Conservation (phyloP, 2,888 invertebrate species). For the Emesis russula region DNA sequence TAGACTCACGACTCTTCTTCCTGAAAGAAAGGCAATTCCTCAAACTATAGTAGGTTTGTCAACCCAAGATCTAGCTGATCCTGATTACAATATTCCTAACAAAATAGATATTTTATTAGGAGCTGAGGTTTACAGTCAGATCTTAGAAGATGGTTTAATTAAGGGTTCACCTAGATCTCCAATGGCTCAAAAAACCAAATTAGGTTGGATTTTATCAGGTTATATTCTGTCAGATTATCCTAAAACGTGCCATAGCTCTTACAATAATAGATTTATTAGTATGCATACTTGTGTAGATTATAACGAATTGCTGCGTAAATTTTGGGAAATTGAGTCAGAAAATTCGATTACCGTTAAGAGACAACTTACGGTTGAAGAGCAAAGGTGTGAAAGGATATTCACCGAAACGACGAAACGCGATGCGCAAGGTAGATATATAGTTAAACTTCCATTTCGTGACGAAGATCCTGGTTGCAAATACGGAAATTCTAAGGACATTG, state of each 20-base stretch:
- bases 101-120: conserved; percentile 23
- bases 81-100: conserved; percentile 1
- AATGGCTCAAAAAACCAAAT: conserved; percentile 77
- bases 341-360: conserved; percentile 16
- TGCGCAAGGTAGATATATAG: conserved; percentile 43
- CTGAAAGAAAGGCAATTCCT: conserved; percentile 7
- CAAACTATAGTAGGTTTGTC: neutral
- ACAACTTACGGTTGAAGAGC: conserved; percentile 46
- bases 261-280: conserved; percentile 17
- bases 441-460: neutral
- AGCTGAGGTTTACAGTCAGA: conserved; percentile 73
- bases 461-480: neutral
- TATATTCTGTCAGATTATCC: neutral
- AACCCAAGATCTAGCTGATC: neutral
- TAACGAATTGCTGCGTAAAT: conserved; percentile 61
- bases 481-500: conserved; percentile 24
- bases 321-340: conserved; percentile 70
- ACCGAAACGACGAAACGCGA: conserved; percentile 55
- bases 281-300: conserved; percentile 41
- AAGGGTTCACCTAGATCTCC: conserved; percentile 53
- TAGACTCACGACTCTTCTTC: conserved; percentile 16
- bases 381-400: conserved; percentile 59
- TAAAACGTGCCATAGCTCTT: neutral
- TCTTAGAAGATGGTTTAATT: conserved; percentile 73
- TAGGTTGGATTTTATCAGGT: conserved; percentile 86